A percentile compares a stretch with the other conserved stretches of the same genome.
These are phyloP conservation scores for Corella eumyota DNA, from an alignment of 23 tunicate species.

Conservation along the genomic window DNA sequence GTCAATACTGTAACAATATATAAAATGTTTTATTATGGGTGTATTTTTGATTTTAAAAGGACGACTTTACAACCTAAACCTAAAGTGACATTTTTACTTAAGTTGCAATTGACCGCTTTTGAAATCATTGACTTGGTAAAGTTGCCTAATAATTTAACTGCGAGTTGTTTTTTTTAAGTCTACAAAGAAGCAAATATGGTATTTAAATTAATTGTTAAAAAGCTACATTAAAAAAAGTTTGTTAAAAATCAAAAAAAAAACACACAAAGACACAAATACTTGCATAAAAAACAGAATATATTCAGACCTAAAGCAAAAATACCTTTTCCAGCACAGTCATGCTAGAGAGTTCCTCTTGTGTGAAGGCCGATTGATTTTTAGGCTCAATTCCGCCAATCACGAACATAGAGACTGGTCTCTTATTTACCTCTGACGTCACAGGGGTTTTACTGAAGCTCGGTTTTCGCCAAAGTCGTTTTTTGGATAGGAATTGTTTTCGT, in stretches of 20 bases:
- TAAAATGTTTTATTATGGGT: no score
- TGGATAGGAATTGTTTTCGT: constrained; percentile 9
- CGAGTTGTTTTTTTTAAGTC: not conserved
- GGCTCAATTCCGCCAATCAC: not conserved
- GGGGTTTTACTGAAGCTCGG: no score
- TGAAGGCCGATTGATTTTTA: not conserved
- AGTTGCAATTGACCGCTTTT: not conserved
- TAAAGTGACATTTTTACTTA: no score
- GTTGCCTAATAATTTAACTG: not conserved
- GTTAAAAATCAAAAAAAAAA: no score
- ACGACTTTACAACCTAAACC: no score
- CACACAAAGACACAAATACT: no score
- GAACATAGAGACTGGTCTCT: constrained; percentile 35
- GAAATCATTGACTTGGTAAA: not conserved
- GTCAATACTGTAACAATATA: not conserved
- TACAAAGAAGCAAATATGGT: not conserved
- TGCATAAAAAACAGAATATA: no score
- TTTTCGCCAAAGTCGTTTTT: constrained; percentile 37
- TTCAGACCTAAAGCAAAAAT: not conserved
- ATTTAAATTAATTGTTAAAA: no score
- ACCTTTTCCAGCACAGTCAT: constrained; percentile 80
- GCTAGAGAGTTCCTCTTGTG: constrained; percentile 3
- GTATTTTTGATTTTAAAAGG: no score
- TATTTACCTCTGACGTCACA: no score
- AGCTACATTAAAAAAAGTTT: no score